Conservation (phyloP, 2,888 invertebrate species). For the Melipona bicolor region DNA sequence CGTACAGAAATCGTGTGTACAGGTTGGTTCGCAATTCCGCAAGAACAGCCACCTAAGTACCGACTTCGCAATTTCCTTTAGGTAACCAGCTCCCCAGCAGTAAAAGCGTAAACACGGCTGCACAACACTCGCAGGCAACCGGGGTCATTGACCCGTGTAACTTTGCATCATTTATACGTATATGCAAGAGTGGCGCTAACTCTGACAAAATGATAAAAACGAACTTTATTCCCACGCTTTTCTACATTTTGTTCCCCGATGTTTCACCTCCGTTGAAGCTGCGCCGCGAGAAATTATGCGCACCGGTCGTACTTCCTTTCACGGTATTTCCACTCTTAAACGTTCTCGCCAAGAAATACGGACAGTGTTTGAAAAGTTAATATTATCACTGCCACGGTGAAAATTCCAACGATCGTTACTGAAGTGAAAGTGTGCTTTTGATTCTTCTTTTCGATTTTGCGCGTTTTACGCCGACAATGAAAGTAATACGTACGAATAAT, state of each 20-base stretch:
- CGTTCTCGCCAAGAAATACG: neutral
- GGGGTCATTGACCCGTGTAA: conserved; percentile 8
- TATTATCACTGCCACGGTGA: neutral
- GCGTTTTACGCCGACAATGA: neutral
- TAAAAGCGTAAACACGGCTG: conserved; percentile 25
- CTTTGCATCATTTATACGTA: conserved; percentile 8
- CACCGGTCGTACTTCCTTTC: neutral
- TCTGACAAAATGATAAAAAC: neutral
- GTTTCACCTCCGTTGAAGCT: neutral
- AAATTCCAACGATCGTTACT: neutral
- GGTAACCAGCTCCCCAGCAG: conserved; percentile 18
- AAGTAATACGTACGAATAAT: neutral
- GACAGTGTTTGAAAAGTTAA: neutral
- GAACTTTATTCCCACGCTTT: neutral
- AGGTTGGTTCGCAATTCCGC: conserved; percentile 27
- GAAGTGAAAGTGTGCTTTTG: neutral
- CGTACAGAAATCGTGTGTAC: conserved; percentile 21
- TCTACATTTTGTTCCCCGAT: neutral
- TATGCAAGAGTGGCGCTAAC: neutral
- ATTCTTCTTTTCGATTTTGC: neutral
- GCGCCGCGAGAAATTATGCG: neutral
- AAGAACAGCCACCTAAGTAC: conserved; percentile 3
- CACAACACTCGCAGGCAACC: conserved; percentile 6
- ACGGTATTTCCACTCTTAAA: neutral
- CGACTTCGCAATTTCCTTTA: conserved; percentile 34